These are phyloP conservation scores for Catagonus wagneri DNA, from an alignment of 2,113 vertebrate genomes.

Conservation along the genomic window DNA sequence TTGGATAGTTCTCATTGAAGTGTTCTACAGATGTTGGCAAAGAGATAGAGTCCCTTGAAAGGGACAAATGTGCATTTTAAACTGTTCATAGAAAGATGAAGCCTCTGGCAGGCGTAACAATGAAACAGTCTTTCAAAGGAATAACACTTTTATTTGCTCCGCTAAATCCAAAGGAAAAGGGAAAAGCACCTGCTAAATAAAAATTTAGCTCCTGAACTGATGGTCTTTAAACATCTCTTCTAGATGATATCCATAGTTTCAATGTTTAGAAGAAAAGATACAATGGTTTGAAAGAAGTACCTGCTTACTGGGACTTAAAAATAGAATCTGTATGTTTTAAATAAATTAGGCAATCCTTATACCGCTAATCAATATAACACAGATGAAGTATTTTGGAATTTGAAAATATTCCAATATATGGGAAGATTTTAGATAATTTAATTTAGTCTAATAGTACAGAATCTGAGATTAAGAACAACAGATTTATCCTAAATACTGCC, in stretches of 20 bases:
- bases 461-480: constrained; percentile 3
- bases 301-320: background rate
- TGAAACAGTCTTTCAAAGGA: constrained; percentile 31
- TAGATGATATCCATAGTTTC: background rate
- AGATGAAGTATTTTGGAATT: background rate
- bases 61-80: constrained; percentile 35
- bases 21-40: background rate
- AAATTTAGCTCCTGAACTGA: constrained; percentile 23
- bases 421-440: background rate
- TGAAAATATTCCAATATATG: background rate
- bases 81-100: background rate
- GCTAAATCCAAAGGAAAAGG: constrained; percentile 41
- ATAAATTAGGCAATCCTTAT: background rate
- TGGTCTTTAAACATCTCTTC: background rate
- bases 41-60: constrained; percentile 30
- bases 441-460: background rate
- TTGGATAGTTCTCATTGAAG: background rate
- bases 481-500: constrained; percentile 33
- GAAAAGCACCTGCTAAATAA: background rate
- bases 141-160: constrained; percentile 33
- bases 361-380: background rate
- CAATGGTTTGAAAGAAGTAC: background rate
- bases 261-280: background rate
- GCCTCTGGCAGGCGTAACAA: background rate
- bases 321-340: background rate